Conservation (phyloP, 1,140 invertebrate genomes). For the Araneus ventricosus region DNA sequence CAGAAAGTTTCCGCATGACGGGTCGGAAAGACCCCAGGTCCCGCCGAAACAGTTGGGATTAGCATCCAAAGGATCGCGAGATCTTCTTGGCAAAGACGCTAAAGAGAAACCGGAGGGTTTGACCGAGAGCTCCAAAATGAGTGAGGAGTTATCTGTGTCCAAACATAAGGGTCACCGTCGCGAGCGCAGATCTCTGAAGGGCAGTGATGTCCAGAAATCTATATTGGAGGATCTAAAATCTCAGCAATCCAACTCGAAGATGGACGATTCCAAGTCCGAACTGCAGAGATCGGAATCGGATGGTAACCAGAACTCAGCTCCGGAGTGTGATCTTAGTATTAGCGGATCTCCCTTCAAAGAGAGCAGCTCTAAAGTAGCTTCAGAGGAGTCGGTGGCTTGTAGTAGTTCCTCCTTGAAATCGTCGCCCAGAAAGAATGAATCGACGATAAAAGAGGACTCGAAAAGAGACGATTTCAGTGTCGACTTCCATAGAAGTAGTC, state of each 20-base stretch:
- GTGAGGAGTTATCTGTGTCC: constrained; percentile 19
- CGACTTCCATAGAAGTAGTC: constrained; percentile 65
- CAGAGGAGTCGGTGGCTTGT: constrained; percentile 10
- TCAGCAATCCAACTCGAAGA: constrained; percentile 1
- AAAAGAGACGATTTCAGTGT: constrained; percentile 23
- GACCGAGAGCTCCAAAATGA: constrained; percentile 56
- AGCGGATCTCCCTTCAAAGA: constrained; percentile 68
- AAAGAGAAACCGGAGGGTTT: constrained; percentile 51
- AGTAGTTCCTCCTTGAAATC: constrained; percentile 36
- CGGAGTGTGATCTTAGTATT: constrained; percentile 70
- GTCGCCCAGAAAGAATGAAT: constrained; percentile 18
- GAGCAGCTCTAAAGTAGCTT: constrained; percentile 17
- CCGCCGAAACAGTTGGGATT: constrained; percentile 24
- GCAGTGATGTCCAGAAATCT: constrained; percentile 58
- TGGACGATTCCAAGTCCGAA: constrained; percentile 54
- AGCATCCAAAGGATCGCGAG: not conserved
- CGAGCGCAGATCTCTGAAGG: constrained; percentile 56
- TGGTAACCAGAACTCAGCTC: constrained; percentile 64
- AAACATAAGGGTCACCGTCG: constrained; percentile 54
- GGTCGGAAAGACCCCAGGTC: constrained; percentile 25
- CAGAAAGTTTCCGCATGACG: not conserved
- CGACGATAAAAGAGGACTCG: not conserved
- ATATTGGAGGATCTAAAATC: constrained; percentile 38
- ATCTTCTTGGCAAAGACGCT: not conserved
- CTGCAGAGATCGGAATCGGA: constrained; percentile 68